These are phyloP conservation scores for Parotocinclus haroldoi DNA, from an alignment of 2,797 vertebrate genomes.

Conservation along the genomic window DNA sequence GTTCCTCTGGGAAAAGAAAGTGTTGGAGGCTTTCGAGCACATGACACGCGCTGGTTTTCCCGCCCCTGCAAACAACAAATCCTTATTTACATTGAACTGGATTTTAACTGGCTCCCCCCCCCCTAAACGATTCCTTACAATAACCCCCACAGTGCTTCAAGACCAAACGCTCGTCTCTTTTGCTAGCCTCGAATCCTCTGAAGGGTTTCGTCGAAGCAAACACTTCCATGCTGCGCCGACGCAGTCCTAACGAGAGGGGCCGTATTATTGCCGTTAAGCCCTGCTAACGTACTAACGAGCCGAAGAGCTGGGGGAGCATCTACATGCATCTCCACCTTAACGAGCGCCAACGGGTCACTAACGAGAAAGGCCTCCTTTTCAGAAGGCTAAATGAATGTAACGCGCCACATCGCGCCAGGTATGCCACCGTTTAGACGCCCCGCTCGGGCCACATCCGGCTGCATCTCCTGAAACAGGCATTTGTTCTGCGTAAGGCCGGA, in stretches of 20 bases:
- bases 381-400: too few relatives aligned
- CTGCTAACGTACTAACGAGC: conserved; percentile 9
- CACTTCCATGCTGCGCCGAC: conserved; percentile 3
- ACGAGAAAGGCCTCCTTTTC: conserved; percentile 18
- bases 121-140: not conserved
- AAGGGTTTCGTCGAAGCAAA: conserved; percentile 1
- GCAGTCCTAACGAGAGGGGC: conserved; percentile 27
- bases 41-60: too few relatives aligned
- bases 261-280: conserved; percentile 26
- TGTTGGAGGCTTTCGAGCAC: too few relatives aligned
- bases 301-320: conserved; percentile 9
- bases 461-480: too few relatives aligned
- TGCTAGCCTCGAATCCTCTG: conserved; percentile 10
- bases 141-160: not conserved
- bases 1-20: not conserved
- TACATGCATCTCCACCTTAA: conserved; percentile 5
- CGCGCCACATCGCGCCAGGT: too few relatives aligned
- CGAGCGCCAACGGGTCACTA: conserved; percentile 23
- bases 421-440: too few relatives aligned
- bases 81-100: too few relatives aligned
- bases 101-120: too few relatives aligned
- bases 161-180: conserved; percentile 4
- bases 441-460: too few relatives aligned
- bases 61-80: too few relatives aligned
- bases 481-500: too few relatives aligned